A percentile compares a stretch with the other conserved stretches of the same genome.
These are phyloP conservation scores for Brachyopa scutellaris DNA, from an alignment of 2,888 invertebrate genomes.

Conservation along the genomic window DNA sequence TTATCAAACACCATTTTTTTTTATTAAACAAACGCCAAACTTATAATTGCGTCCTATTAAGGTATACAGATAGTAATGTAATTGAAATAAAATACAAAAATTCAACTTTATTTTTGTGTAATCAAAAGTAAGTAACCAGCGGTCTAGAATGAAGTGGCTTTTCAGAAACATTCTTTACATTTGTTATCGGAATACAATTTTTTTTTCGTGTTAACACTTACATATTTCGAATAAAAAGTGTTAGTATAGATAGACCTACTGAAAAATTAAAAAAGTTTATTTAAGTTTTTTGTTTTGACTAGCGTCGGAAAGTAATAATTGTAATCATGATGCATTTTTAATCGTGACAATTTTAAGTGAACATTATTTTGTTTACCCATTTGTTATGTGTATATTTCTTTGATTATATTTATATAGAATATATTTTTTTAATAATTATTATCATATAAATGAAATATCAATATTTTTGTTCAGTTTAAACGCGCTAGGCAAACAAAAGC, in stretches of 20 bases:
- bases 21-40: constrained; percentile 37
- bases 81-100: constrained; percentile 12
- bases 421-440: constrained; percentile 49
- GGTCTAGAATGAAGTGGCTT: background rate
- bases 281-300: too few species aligned
- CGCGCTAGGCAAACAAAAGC: constrained; percentile 91
- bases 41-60: constrained; percentile 25
- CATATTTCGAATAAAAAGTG: too few species aligned
- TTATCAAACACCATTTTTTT: constrained; percentile 49
- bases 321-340: background rate
- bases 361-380: constrained; percentile 45
- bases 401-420: constrained; percentile 13
- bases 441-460: constrained; percentile 59
- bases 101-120: background rate
- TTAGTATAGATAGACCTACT: too few species aligned
- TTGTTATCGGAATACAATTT: too few species aligned
- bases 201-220: too few species aligned
- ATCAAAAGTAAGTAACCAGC: constrained; percentile 28
- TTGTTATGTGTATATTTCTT: constrained; percentile 26
- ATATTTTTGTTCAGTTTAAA: constrained; percentile 34
- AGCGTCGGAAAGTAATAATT: background rate
- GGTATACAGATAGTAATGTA: constrained; percentile 28
- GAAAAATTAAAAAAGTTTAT: too few species aligned
- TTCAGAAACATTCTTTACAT: background rate
- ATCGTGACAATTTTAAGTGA: constrained; percentile 28